These are phyloP conservation scores for Sarcophilus harrisii DNA, from an alignment of 2,797 vertebrate genomes.

Conservation along the genomic window DNA sequence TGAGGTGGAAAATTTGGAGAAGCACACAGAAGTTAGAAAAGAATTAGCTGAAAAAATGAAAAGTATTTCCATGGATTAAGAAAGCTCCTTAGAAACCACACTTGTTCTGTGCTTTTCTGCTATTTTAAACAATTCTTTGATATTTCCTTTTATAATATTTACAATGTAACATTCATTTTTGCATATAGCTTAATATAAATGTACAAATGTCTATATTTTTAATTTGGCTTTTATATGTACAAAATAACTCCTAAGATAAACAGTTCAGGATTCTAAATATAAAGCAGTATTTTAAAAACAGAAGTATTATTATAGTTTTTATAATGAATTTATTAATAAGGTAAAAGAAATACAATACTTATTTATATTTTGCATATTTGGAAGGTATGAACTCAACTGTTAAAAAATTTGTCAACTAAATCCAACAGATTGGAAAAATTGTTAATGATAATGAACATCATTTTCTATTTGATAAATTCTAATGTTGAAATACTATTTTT, in stretches of 20 bases:
- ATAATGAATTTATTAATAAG: slow-evolving; percentile 59
- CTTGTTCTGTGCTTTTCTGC: not conserved
- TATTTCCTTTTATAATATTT: slow-evolving; percentile 63
- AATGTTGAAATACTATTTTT: not conserved
- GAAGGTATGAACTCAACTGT: slow-evolving; percentile 8
- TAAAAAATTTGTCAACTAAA: slow-evolving; percentile 24
- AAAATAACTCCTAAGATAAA: slow-evolving; percentile 48
- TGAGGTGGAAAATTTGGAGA: slow-evolving; percentile 94
- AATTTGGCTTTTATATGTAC: slow-evolving; percentile 70
- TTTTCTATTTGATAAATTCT: slow-evolving; percentile 49
- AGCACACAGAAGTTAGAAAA: slow-evolving; percentile 91
- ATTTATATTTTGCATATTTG: slow-evolving; percentile 16
- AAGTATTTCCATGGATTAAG: slow-evolving; percentile 86
- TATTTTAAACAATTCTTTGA: slow-evolving; percentile 21
- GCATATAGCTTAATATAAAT: slow-evolving; percentile 63
- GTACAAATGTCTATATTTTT: slow-evolving; percentile 72
- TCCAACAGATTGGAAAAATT: not conserved
- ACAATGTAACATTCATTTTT: slow-evolving; percentile 40
- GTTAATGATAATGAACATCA: slow-evolving; percentile 21
- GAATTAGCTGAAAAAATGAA: slow-evolving; percentile 92
- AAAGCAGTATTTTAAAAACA: slow-evolving; percentile 65
- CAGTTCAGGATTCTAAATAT: slow-evolving; percentile 24
- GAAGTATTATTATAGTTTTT: slow-evolving; percentile 8
- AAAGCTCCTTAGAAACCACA: not conserved
- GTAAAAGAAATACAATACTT: slow-evolving; percentile 45